Evolutionary conservation across 2,888 invertebrate genomes (phyloP), one percentile per base, ranked within the genome.

Genomic region (Megaustenia siamemsis): DNA sequence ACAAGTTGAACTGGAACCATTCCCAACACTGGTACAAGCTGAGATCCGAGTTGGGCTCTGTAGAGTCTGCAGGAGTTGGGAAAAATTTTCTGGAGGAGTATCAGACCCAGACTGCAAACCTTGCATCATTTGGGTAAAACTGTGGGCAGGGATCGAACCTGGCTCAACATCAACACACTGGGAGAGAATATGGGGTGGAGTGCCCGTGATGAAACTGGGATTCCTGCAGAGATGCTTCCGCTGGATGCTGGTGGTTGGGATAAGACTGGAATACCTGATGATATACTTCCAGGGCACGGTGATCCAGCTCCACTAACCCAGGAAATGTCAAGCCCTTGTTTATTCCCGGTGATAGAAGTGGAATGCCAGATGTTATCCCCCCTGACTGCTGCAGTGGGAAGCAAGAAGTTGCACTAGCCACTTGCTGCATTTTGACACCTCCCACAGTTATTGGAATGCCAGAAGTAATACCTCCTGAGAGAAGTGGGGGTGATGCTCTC

Each of bases 51-150:
- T 63, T 1, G 77, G 83, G 43, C 83, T 83, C 56, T 86, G 85
- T 32, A 86, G 45, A 10, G 84, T 84, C 68, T 87, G 87, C 28
- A 87, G 79, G 32, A 87, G 84, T 24, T 86, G 87, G 78, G 87
- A 88, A 81, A 89, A 86, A 21, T 80, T 83, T 81, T 89, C 89
- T 45, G 91, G 90, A 2, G 91, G 90, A 38, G 90, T 90, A 66
- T 91, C 91, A 2, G 90, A 90, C 18, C 84, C 84, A 15, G 84
- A 77, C 40, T 84, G 84, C 35, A 84, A 56, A 10, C 80, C 78
- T 53, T 84, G 84, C 84, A 84, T 84, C 82, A 87, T 77, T 79
- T 86, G 84, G 35, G 80, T 82, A 77, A 82, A 84, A 40, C 75
- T 86, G 32, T 60, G 68, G n/a, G 82, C 75, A 18, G 82, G 79